phyloP scores from a whole-genome alignment of 2,888 invertebrate species.

The Hypolimnas misippus region DNA sequence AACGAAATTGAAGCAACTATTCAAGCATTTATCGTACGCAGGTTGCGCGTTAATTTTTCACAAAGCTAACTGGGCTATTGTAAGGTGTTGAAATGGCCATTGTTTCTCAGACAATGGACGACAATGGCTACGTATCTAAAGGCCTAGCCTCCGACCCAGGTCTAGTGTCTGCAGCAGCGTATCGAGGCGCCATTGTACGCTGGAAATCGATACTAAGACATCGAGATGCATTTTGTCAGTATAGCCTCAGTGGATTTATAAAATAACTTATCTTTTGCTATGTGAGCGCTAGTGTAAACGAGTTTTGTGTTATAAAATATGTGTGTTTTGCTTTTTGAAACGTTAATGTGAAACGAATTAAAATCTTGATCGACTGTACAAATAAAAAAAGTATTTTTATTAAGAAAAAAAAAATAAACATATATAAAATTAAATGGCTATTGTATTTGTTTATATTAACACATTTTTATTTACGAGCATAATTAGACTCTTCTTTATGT shows the following conservation, averaged over 20 bases:
- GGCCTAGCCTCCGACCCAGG: slow-evolving; percentile 60
- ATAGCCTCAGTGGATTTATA: slow-evolving; percentile 1
- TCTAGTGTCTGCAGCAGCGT: slow-evolving; percentile 48
- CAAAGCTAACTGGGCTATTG: slow-evolving; percentile 64
- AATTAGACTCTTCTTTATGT: too few species aligned
- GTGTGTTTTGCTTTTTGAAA: too few species aligned
- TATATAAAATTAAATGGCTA: too few species aligned
- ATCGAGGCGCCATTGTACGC: slow-evolving; percentile 42
- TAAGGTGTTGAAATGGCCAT: slow-evolving; percentile 68
- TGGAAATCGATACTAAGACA: slow-evolving; percentile 41
- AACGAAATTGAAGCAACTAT: neutral
- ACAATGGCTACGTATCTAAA: slow-evolving; percentile 69
- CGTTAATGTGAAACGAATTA: too few species aligned
- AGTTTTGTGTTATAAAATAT: neutral
- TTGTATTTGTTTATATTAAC: too few species aligned
- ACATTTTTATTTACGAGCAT: too few species aligned
- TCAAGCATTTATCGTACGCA: slow-evolving; percentile 47
- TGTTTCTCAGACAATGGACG: slow-evolving; percentile 68
- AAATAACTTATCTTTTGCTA: neutral
- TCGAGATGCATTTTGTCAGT: slow-evolving; percentile 26
- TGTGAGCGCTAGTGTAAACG: neutral
- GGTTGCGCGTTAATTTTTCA: slow-evolving; percentile 68
- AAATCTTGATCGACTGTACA: too few species aligned
- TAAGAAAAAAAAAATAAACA: too few species aligned
- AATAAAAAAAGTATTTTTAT: too few species aligned